Evolutionary conservation across 2,113 vertebrate species (phyloP), one percentile per base, ranked within the genome.

Genomic region (Gymnarchus niloticus): DNA sequence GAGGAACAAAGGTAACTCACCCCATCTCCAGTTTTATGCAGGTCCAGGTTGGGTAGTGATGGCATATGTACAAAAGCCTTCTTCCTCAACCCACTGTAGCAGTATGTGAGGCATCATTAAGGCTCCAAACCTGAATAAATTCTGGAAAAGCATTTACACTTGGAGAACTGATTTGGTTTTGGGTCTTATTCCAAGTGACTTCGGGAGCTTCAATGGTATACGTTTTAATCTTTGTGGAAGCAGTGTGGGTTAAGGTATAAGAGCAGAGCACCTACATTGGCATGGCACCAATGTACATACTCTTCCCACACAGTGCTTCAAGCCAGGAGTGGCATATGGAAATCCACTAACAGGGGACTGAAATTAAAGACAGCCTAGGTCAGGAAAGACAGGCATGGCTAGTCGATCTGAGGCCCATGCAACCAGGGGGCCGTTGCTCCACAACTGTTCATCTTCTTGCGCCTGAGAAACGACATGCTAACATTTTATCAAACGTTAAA

Each of bases 11-110:
- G 69, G 23, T 21, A 65, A 81, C 93, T 95, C 95, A 99, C 98
- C 95, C 95, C 96, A 87, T 99, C 97, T 90, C 95, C 95, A 90
- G 95, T 93, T 94, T 98, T 98, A 89, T 96, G 96, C 88, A 99
- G 94, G 87, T 98, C 97, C 92, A 99, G 95, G 88, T 94, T 96
- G 86, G 98, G 98, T 91, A 99, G 95, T 87, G 97, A 97, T 37
- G 98, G 98, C 96, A 98, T 97, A 89, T 98, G 97, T 90, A 99
- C 96, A 90, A 97, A 97, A 14, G 97, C 95, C 90, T 98, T 99
- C 94, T 99, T 99, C 88, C 97, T 96, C 86, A 99, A 94, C 91
- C 98, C 98, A 93, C 98, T 99, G 90, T 99, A 99, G 95, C 98
- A 99, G 93, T 99, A 99, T 88, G 96, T 99, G 90, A 92, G 81